Percentiles rank a stretch among this genome's conserved stretches.
These are phyloP conservation scores for Mesitornis unicolor DNA, from an alignment of 2,113 vertebrate genomes.

Conservation along the genomic window DNA sequence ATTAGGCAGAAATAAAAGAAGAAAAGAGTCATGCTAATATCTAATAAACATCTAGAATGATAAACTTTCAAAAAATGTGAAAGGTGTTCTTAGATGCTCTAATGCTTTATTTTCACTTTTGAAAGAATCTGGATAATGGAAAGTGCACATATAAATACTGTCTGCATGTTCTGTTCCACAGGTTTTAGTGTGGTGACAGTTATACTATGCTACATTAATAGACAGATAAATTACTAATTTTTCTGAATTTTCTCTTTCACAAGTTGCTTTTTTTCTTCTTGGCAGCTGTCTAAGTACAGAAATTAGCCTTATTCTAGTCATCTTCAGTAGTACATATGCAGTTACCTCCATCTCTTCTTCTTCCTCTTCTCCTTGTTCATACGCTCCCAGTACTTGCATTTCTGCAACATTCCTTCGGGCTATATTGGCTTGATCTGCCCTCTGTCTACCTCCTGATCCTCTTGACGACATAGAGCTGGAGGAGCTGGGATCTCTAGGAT, in stretches of 20 bases:
- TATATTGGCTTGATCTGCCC: conserved; percentile 84
- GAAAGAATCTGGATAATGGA: not conserved
- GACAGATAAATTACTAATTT: not conserved
- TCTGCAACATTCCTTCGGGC: conserved; percentile 88
- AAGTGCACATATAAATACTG: not conserved
- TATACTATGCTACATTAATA: not conserved
- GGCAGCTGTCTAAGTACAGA: not conserved
- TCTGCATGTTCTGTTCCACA: not conserved
- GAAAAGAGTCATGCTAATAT: not conserved
- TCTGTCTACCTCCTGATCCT: conserved; percentile 91
- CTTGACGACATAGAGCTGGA: conserved; percentile 97
- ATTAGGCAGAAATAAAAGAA: not conserved
- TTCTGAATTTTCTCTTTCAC: not conserved
- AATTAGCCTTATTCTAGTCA: not conserved
- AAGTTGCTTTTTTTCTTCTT: not conserved
- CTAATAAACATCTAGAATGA: not conserved
- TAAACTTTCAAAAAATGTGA: not conserved
- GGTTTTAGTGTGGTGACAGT: not conserved
- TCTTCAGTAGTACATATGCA: not conserved
- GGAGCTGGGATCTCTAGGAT: conserved; percentile 93
- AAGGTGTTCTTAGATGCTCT: not conserved
- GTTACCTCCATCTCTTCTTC: conserved; percentile 93
- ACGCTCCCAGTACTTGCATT: conserved; percentile 88
- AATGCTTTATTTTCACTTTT: not conserved
- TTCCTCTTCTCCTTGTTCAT: conserved; percentile 84